phyloP scores from a whole-genome alignment of 2,888 invertebrate genomes.

The Oligia latruncula region DNA sequence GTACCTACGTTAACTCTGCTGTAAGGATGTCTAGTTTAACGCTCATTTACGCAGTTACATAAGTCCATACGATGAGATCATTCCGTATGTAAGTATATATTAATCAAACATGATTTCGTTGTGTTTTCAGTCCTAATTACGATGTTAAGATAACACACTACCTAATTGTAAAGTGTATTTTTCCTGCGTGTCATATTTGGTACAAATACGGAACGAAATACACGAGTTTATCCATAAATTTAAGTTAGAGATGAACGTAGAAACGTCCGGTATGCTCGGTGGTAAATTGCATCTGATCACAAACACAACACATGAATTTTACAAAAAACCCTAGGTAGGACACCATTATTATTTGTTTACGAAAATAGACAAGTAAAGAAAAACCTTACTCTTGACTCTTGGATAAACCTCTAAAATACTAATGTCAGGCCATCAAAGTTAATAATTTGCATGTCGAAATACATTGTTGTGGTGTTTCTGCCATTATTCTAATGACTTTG shows the following conservation, averaged over 20 bases:
- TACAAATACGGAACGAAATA: slow-evolving; percentile 18
- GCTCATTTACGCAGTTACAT: slow-evolving; percentile 78
- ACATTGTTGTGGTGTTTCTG: slow-evolving; percentile 37
- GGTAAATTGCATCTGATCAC: not conserved
- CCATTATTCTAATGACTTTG: slow-evolving; percentile 36
- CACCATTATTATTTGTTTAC: not conserved
- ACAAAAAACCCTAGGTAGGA: not conserved
- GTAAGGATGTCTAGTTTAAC: slow-evolving; percentile 79
- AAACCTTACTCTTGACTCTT: slow-evolving; percentile 1
- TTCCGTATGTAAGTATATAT: slow-evolving; percentile 67
- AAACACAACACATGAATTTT: not conserved
- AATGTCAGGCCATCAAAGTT: slow-evolving; percentile 41
- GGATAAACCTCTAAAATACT: slow-evolving; percentile 30
- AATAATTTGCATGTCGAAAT: slow-evolving; percentile 47
- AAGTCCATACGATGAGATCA: slow-evolving; percentile 77
- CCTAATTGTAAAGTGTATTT: slow-evolving; percentile 6
- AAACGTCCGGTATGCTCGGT: not conserved
- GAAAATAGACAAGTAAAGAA: not conserved
- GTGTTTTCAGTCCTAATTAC: slow-evolving; percentile 47
- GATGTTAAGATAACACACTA: slow-evolving; percentile 33
- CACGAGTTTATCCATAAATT: not conserved
- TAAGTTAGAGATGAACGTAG: not conserved
- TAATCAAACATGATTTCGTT: slow-evolving; percentile 68
- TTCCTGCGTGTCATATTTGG: slow-evolving; percentile 1
- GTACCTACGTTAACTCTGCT: slow-evolving; percentile 51